A percentile compares a stretch with the other conserved stretches of the same genome.
phyloP scores from a whole-genome alignment of 2,113 vertebrate species.

The Xenus cinereus region DNA sequence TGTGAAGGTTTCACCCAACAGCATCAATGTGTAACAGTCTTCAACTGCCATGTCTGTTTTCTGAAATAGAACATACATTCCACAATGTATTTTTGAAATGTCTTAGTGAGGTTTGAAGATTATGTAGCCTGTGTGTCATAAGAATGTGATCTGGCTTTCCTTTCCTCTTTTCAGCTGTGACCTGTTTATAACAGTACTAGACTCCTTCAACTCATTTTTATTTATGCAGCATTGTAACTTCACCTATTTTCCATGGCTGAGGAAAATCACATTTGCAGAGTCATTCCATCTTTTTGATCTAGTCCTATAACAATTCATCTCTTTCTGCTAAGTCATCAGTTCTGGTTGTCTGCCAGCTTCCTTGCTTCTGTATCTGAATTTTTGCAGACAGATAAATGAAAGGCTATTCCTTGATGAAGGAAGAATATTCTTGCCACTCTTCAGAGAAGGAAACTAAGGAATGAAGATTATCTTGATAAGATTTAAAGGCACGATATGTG shows the following conservation, averaged over 20 bases:
- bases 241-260: background rate
- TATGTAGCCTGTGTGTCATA: background rate
- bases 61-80: background rate
- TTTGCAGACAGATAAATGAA: background rate
- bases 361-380: background rate
- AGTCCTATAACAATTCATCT: background rate
- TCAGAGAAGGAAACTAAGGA: background rate
- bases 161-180: background rate
- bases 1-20: background rate
- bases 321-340: constrained; percentile 3
- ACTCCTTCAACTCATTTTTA: background rate
- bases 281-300: background rate
- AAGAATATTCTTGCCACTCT: background rate
- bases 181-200: background rate
- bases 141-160: background rate
- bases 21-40: background rate
- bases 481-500: background rate
- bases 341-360: background rate
- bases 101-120: background rate
- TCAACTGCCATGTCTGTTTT: rapidly evolving
- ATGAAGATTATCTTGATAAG: background rate
- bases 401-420: background rate
- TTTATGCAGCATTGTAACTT: background rate
- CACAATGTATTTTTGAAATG: background rate
- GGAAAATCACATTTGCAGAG: background rate